These are phyloP conservation scores for Cromileptes altivelis DNA, from an alignment of 2,113 vertebrate genomes.

Conservation along the genomic window DNA sequence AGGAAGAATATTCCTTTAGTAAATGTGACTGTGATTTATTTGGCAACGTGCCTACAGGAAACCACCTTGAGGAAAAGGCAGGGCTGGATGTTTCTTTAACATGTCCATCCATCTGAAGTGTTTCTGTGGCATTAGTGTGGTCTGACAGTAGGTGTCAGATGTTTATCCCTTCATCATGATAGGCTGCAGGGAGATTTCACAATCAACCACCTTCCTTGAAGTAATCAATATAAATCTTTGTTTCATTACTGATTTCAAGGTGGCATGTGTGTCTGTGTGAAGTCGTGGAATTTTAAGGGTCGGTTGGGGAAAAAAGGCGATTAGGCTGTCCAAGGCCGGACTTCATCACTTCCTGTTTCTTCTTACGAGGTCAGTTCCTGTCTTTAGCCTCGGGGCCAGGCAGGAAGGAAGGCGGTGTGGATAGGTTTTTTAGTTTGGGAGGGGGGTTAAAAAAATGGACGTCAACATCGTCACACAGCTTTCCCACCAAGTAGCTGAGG, in stretches of 20 bases:
- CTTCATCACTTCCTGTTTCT: constrained; percentile 85
- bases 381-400: constrained; percentile 68
- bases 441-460: constrained; percentile 25
- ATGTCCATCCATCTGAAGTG: constrained; percentile 21
- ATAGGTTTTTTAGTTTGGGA: constrained; percentile 12
- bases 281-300: constrained; percentile 45
- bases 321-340: constrained; percentile 63
- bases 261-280: background rate
- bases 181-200: background rate
- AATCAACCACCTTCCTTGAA: background rate
- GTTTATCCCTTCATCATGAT: background rate
- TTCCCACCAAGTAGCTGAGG: constrained; percentile 22
- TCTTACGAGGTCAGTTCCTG: constrained; percentile 85
- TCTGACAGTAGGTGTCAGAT: background rate
- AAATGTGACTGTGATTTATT: constrained; percentile 38
- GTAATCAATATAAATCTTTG: background rate
- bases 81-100: constrained; percentile 34
- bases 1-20: background rate
- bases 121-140: constrained; percentile 6
- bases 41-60: constrained; percentile 40
- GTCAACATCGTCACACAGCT: background rate
- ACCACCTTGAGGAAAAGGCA: constrained; percentile 60
- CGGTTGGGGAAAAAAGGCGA: constrained; percentile 44
- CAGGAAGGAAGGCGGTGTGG: constrained; percentile 80
- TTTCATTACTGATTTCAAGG: background rate